These are phyloP conservation scores for Drosophila triauraria DNA, from an alignment of 1,140 invertebrate species.

Conservation along the genomic window DNA sequence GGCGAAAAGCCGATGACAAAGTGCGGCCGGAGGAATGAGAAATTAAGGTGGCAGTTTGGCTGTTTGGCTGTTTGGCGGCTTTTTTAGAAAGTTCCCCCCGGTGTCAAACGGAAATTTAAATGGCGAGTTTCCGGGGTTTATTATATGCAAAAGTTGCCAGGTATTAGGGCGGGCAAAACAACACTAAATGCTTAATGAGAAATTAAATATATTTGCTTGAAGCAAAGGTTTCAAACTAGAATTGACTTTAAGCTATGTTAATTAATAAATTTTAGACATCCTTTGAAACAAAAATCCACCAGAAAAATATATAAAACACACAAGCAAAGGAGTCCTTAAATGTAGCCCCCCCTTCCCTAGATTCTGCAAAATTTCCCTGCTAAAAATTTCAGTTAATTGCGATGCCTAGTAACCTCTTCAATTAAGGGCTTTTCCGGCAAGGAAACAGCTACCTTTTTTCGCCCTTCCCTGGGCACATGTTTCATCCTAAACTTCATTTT, in stretches of 20 bases:
- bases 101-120: constrained; percentile 38
- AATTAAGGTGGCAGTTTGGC: constrained; percentile 10
- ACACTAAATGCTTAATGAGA: no score
- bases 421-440: neutral
- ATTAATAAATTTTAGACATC: no score
- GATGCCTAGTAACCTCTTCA: constrained; percentile 10
- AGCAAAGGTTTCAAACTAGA: no score
- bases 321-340: no score
- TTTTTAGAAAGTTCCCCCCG: constrained; percentile 6
- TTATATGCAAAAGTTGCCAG: neutral
- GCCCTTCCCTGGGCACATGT: neutral
- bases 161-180: neutral
- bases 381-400: constrained; percentile 5
- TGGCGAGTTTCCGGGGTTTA: constrained; percentile 17
- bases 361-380: neutral
- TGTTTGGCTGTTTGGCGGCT: constrained; percentile 3
- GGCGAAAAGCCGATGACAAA: constrained; percentile 22
- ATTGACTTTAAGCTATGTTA: no score
- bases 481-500: neutral
- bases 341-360: neutral
- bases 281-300: no score
- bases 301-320: no score
- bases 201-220: no score
- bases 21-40: constrained; percentile 4
- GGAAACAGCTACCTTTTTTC: neutral